Evolutionary conservation across 2,888 invertebrate genomes (phyloP).

Genomic region (Muscina levida): DNA sequence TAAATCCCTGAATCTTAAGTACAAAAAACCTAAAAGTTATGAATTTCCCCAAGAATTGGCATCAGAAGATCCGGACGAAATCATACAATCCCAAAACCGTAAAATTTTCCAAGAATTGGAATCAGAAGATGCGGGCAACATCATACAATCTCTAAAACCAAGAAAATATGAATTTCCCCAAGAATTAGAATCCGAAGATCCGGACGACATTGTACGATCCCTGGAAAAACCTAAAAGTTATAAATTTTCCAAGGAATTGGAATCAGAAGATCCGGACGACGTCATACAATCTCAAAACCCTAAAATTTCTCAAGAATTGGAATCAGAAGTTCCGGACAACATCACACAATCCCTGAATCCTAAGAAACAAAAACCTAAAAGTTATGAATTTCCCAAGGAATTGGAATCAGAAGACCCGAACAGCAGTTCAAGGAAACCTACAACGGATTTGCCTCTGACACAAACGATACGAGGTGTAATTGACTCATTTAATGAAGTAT

Average conservation of each 20-base stretch:
- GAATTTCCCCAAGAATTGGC: slow-evolving; percentile 68
- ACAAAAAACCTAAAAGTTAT: slow-evolving; percentile 63
- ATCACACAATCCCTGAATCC: slow-evolving; percentile 49
- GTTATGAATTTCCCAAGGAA: slow-evolving; percentile 67
- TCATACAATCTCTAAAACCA: slow-evolving; percentile 57
- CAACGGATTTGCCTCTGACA: slow-evolving; percentile 7
- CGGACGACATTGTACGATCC: slow-evolving; percentile 64
- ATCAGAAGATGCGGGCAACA: slow-evolving; percentile 57
- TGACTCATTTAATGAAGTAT: slow-evolving; percentile 65
- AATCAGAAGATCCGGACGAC: no score
- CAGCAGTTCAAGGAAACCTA: no score
- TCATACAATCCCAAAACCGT: slow-evolving; percentile 65
- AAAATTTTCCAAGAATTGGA: slow-evolving; percentile 69
- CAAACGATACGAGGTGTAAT: slow-evolving; percentile 66
- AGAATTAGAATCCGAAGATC: slow-evolving; percentile 70
- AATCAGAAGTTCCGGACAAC: not conserved
- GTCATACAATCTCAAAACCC: no score
- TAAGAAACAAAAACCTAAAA: slow-evolving; percentile 57
- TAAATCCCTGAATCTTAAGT: slow-evolving; percentile 48
- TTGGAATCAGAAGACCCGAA: slow-evolving; percentile 70
- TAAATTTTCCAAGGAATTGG: slow-evolving; percentile 68
- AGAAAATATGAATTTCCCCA: slow-evolving; percentile 68
- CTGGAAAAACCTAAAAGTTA: slow-evolving; percentile 65
- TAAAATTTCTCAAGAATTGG: slow-evolving; percentile 16
- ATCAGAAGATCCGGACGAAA: slow-evolving; percentile 69